Base-by-base conservation (phyloP, 2,888 invertebrate genomes). In the Perdita meconis region DNA sequence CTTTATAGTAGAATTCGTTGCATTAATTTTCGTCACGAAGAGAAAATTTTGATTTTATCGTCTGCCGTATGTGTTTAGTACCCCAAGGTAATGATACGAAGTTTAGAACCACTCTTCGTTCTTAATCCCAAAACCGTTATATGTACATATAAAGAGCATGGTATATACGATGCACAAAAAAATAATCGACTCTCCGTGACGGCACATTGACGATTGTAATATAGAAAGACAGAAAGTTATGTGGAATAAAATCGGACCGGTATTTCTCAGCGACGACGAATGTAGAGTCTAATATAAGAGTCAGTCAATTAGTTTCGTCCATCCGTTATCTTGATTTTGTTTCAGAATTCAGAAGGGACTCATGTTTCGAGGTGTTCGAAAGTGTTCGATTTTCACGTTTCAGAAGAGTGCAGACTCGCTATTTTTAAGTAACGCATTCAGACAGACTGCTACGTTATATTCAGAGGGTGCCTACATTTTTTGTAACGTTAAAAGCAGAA, bases 261-360 rank as follows among this genome's bases (percentile, higher is more conserved):
- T 55, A 34, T 40, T 55, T n/a, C 55, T 56, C 26, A 57, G 51
- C 50, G 40, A 36, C 57, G 66, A 50, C 59, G 82, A 77, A 86
- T 89, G 90, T 89, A 89, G 90, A 90, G 90, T 91, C 90, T 88
- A 84, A 83, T 86, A 86, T 89, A 89, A 89, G 88, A 85, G 91
- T 90, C 90, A 91, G 91, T 90, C 91, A 90, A 89, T 89, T 79
- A 82, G 78, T 85, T 83, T 80, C 44, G 64, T 50, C 22, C 44
- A 36, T 16, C 2, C 30, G 47, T 53, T 34, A 26, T 53, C 13
- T 10, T n/a, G 6, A 44, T 16, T 44, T 4, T 38, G 8, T 47
- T 22, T 63, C 53, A 36, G 10, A n/a, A 38, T 24, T n/a, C n/a
- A n/a, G 53, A 6, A 68, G 26, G 16, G 47, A 60, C 26, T 34